phyloP scores from a whole-genome alignment of 1,140 invertebrate species.

The Diuraphis noxia region DNA sequence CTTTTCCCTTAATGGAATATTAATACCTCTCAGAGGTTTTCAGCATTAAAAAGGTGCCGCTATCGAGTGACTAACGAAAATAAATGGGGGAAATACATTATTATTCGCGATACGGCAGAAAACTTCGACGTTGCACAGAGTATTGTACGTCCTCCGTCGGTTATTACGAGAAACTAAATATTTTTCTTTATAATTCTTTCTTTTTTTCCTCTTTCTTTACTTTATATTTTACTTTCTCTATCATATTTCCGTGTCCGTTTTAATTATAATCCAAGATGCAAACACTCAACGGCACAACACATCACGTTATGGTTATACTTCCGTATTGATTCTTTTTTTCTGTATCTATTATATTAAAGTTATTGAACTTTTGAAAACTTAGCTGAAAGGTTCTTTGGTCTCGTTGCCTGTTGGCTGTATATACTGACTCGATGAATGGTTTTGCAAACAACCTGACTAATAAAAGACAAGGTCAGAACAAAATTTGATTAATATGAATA shows the following conservation, averaged over 20 bases:
- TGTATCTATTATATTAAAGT: background rate
- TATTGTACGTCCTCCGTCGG: background rate
- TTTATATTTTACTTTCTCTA: background rate
- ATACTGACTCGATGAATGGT: background rate
- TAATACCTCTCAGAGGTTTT: conserved; percentile 46
- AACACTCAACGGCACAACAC: background rate
- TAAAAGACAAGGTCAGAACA: background rate
- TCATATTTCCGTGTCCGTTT: background rate
- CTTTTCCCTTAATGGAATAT: conserved; percentile 53
- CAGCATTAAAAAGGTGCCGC: conserved; percentile 46
- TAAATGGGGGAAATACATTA: conserved; percentile 52
- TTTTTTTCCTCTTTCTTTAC: background rate
- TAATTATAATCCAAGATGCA: conserved; percentile 31
- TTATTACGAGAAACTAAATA: conserved; percentile 40
- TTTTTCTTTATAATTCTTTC: conserved; percentile 32
- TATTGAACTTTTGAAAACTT: conserved; percentile 17
- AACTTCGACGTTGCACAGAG: conserved; percentile 29
- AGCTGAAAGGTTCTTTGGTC: background rate
- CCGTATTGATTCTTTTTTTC: background rate
- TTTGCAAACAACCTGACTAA: conserved; percentile 2
- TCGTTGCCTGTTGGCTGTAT: background rate
- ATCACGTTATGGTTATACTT: background rate
- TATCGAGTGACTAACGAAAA: conserved; percentile 54
- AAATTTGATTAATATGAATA: background rate
- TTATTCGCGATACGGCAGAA: conserved; percentile 46